Conservation (phyloP, 1,140 invertebrate species). For the Nixonia krombeini region DNA sequence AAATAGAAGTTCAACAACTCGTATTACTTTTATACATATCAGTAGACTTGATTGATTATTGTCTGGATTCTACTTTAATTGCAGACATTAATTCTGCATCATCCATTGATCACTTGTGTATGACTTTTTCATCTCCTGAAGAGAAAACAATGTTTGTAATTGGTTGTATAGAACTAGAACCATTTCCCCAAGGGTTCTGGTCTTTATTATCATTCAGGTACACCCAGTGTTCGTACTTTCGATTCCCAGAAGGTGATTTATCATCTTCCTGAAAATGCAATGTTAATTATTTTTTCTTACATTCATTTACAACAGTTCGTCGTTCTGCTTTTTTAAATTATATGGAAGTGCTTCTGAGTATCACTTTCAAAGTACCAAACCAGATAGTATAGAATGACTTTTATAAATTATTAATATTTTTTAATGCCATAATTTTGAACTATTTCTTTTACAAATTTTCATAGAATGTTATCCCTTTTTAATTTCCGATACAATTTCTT, state of each 20-base stretch:
- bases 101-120: constrained; percentile 21
- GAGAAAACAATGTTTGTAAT: constrained; percentile 61
- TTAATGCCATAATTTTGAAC: too few relatives aligned
- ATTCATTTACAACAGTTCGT: too few relatives aligned
- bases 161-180: constrained; percentile 54
- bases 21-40: too few relatives aligned
- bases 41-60: neutral
- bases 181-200: constrained; percentile 57
- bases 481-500: too few relatives aligned
- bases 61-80: neutral
- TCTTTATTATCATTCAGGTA: constrained; percentile 57
- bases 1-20: neutral
- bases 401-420: too few relatives aligned
- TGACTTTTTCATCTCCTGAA: constrained; percentile 51
- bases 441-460: too few relatives aligned
- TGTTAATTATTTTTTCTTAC: neutral
- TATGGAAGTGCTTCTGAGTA: too few relatives aligned
- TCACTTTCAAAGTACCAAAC: too few relatives aligned
- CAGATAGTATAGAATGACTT: too few relatives aligned
- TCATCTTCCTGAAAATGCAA: constrained; percentile 7
- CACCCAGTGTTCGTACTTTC: constrained; percentile 61
- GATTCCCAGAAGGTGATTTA: constrained; percentile 6
- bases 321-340: too few relatives aligned
- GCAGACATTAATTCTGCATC: neutral
- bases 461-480: too few relatives aligned